A percentile compares a stretch with the other conserved stretches of the same genome.
Conservation (phyloP, 2,797 vertebrate species). For the Podarcis siculus region DNA sequence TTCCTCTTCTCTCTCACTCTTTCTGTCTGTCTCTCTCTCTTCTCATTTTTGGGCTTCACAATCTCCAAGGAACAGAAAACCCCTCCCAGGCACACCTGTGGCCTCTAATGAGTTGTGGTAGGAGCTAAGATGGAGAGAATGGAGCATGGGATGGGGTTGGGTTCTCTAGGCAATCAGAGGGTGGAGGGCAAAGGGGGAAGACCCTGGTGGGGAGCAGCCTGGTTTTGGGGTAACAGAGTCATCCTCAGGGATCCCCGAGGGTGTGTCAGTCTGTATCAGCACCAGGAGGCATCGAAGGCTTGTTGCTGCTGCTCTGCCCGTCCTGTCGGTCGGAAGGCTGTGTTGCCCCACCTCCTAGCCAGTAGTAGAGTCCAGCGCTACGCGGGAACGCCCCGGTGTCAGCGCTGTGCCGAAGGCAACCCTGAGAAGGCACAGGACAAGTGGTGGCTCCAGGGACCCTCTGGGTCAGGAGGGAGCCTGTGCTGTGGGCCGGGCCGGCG, state of each 20-base stretch:
- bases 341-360: background rate
- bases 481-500: slow-evolving; percentile 31
- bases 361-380: background rate
- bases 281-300: background rate
- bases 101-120: background rate
- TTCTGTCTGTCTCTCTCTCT: background rate
- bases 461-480: slow-evolving; percentile 43
- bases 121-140: too few species aligned
- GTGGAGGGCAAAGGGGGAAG: background rate
- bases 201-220: background rate
- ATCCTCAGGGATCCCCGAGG: background rate
- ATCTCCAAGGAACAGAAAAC: background rate
- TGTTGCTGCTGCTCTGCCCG: background rate
- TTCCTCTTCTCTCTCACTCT: background rate
- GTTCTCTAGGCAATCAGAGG: background rate
- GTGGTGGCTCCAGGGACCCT: background rate
- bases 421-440: slow-evolving; percentile 42
- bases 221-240: background rate
- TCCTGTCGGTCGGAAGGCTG: background rate
- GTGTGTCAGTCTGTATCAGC: background rate
- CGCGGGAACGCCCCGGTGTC: background rate
- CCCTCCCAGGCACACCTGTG: background rate
- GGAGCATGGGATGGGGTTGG: background rate
- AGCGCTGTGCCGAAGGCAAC: background rate
- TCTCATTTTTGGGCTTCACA: too few species aligned